These are phyloP conservation scores for Drosophila antonietae DNA, from an alignment of 2,888 invertebrate species.

Conservation along the genomic window DNA sequence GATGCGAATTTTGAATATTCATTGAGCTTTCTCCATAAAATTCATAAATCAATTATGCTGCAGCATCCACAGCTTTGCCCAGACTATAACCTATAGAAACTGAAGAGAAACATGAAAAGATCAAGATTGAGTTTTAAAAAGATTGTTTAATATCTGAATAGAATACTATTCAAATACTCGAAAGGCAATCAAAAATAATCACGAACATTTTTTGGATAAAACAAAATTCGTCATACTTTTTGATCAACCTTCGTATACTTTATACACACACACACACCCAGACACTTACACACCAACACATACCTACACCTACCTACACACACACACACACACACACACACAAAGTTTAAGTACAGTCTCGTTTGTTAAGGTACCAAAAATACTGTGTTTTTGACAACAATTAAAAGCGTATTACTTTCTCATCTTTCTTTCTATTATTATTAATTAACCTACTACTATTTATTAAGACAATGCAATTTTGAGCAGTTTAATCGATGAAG, in stretches of 20 bases:
- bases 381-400: conserved; percentile 77
- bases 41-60: no score
- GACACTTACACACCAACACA: conserved; percentile 16
- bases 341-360: conserved; percentile 59
- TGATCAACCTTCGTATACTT: neutral
- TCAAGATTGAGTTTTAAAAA: neutral
- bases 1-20: neutral
- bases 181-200: neutral
- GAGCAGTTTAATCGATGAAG: conserved; percentile 83
- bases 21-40: neutral
- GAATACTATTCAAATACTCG: no score
- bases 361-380: conserved; percentile 45
- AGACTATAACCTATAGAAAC: neutral
- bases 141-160: neutral
- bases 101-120: neutral
- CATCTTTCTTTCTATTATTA: conserved; percentile 84
- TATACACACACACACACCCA: conserved; percentile 12
- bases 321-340: conserved; percentile 20
- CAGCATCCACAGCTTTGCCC: no score
- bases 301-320: conserved; percentile 7
- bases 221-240: neutral
- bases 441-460: conserved; percentile 74
- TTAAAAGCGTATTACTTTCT: conserved; percentile 84
- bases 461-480: conserved; percentile 84
- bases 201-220: no score